Evolutionary conservation across 1,140 invertebrate species (phyloP), one percentile per base, ranked within the genome.

Genomic region (Brachionus koreanus): DNA sequence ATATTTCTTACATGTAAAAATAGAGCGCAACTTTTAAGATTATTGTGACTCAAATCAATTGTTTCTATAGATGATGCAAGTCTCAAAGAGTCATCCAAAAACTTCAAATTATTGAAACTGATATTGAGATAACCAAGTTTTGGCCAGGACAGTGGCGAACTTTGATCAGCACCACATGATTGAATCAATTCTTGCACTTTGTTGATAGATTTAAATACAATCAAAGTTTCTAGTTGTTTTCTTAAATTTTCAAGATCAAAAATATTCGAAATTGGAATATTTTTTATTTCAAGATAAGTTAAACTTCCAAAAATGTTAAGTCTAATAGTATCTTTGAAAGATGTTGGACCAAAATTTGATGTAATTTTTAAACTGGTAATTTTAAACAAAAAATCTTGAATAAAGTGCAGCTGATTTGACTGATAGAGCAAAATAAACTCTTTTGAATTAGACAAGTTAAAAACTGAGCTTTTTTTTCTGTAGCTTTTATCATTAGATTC

Each of bases 331-430:
- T 74, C 69, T 10, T 74, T 74, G 19, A 25, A 13, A n/a, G 25
- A 29, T 12, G 39, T 74, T 3, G 19, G 42, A 23, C 10, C 42
- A 10, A 46, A 23, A 74, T 74, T 43, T 5, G 39, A 25, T 5
- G 69, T 46, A 13, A 74, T 74, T 46, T 74, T 74, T 29, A 74
- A 39, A 74, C 42, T 74, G 1, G 69, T 74, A 13, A 74, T 74
- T 46, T 74, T 74, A 19, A 74, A 74, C n/a, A 74, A 46, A 49
- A 74, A 74, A 46, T 74, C 69, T 74, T 74, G 69, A 25, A 74
- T 74, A 25, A 74, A 74, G n/a, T 74, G 69, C 19, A 74, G 43
- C 13, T 74, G 39, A 39, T 46, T 74, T 19, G 69, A 74, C 43
- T 74, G 39, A 43, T 74, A 74, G 12, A 74, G 33, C 2, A 74